Evolutionary conservation across 2,113 vertebrate species (phyloP), one percentile per base, ranked within the genome.

Genomic region (Caranx ignobilis): DNA sequence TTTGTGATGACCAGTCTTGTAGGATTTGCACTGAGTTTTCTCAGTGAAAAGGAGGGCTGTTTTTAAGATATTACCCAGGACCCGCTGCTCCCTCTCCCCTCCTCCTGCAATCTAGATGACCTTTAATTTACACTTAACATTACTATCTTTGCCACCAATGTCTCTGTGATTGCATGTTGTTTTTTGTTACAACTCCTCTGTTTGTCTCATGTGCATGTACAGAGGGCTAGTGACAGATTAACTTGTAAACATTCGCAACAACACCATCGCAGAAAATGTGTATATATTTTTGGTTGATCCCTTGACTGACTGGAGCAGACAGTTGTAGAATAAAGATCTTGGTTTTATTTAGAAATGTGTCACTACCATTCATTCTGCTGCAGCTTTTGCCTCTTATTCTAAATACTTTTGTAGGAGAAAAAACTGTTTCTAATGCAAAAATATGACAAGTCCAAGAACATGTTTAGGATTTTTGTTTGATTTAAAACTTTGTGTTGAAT

Each of bases 251-350:
- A 57, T 74, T 80, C 86, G 26, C 26, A 26, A 26, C 34, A 70
- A 65, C 10, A 79, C 55, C 8, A 62, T 71, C 16, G 71, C 41
- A 87, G 84, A 91, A 90, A 84, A 90, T 86, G 67, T 91, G 86
- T 94, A 86, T 94, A 93, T 94, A 93, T 85, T 88, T 90, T 87
- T 93, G 88, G 77, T 91, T 91, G 66, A 81, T 87, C 55, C 41
- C 50, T 75, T 60, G 62, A 81, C 78, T 89, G 65, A 74, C 50
- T 79, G 65, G 66, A 88, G 79, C 59, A 80, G 77, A 75, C 52
- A 75, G 18, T 73, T 89, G 50, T 87, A 93, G 92, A 94, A 94
- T 94, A 94, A 95, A 95, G 82, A 81, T 26, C 15, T 65, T 85
- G 81, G 48, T 81, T 91, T 94, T 87, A 86, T 94, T 93, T 93